These are phyloP conservation scores for Aromia moschata DNA, from an alignment of 2,888 invertebrate genomes.

Conservation along the genomic window DNA sequence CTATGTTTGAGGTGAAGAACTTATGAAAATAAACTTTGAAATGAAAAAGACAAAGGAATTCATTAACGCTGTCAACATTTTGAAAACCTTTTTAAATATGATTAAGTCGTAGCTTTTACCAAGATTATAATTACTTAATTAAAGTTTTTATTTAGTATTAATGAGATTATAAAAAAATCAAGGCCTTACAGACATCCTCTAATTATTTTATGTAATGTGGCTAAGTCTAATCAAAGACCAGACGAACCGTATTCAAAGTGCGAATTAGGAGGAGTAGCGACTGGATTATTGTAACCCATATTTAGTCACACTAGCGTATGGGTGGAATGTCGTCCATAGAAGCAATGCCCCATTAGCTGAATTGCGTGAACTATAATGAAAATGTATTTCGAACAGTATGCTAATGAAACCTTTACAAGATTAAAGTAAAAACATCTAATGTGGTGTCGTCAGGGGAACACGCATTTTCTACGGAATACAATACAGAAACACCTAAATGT, in stretches of 20 bases:
- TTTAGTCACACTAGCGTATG: slow-evolving; percentile 33
- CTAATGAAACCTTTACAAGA: not conserved
- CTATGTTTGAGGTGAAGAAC: too few species aligned
- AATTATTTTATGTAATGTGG: not conserved
- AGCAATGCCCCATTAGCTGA: slow-evolving; percentile 2
- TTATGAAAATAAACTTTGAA: too few species aligned
- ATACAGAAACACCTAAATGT: not conserved
- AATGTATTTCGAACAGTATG: slow-evolving; percentile 10
- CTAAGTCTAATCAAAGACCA: not conserved
- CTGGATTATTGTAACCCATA: slow-evolving; percentile 37
- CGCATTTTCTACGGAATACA: not conserved
- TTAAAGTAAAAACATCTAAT: not conserved
- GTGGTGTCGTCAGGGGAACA: not conserved
- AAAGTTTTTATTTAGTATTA: too few species aligned
- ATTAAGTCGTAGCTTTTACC: too few species aligned
- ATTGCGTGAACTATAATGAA: slow-evolving; percentile 10
- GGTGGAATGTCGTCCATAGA: slow-evolving; percentile 9
- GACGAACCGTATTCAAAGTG: slow-evolving; percentile 11
- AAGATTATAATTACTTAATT: too few species aligned
- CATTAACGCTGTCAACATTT: too few species aligned
- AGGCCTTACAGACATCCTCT: too few species aligned
- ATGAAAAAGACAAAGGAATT: too few species aligned
- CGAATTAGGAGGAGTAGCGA: slow-evolving; percentile 38
- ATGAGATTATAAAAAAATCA: too few species aligned
- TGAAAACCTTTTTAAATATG: too few species aligned